Evolutionary conservation across 2,888 invertebrate species (phyloP).

Genomic region (Drosophila flavopinicola): DNA sequence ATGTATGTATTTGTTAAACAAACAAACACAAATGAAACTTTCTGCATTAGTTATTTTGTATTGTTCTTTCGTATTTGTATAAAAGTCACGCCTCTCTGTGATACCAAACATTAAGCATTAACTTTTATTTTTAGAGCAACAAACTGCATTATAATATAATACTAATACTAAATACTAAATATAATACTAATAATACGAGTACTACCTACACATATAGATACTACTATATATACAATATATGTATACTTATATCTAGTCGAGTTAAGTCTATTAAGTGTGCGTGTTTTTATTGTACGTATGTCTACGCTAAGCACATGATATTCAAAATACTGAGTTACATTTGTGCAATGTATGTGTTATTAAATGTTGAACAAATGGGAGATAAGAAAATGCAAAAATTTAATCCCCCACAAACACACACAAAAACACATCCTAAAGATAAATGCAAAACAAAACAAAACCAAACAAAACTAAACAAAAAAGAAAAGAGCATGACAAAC

Average conservation of each 20-base stretch:
- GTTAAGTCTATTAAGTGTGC: slow-evolving; percentile 66
- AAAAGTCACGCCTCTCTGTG: slow-evolving; percentile 84
- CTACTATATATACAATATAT: slow-evolving; percentile 33
- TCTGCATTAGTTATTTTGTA: slow-evolving; percentile 54
- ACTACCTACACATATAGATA: slow-evolving; percentile 32
- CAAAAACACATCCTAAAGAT: slow-evolving; percentile 5
- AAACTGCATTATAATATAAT: slow-evolving; percentile 65
- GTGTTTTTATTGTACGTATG: slow-evolving; percentile 74
- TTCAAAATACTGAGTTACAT: slow-evolving; percentile 56
- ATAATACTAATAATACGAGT: slow-evolving; percentile 34
- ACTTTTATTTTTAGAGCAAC: slow-evolving; percentile 74
- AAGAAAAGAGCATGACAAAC: slow-evolving; percentile 68
- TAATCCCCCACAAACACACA: slow-evolving; percentile 14
- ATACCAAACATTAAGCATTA: slow-evolving; percentile 82
- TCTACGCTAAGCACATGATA: slow-evolving; percentile 61
- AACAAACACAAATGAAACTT: slow-evolving; percentile 40
- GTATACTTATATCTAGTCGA: slow-evolving; percentile 42
- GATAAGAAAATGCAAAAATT: slow-evolving; percentile 19
- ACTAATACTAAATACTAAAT: slow-evolving; percentile 11
- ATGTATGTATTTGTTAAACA: slow-evolving; percentile 42
- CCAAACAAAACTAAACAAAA: slow-evolving; percentile 21
- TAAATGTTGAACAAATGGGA: slow-evolving; percentile 39
- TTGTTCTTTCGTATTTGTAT: slow-evolving; percentile 66
- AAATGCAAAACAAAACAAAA: neutral
- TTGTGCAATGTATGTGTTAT: slow-evolving; percentile 39